phyloP scores from a whole-genome alignment of 2,113 vertebrate genomes.

The Electrona antarctica region DNA sequence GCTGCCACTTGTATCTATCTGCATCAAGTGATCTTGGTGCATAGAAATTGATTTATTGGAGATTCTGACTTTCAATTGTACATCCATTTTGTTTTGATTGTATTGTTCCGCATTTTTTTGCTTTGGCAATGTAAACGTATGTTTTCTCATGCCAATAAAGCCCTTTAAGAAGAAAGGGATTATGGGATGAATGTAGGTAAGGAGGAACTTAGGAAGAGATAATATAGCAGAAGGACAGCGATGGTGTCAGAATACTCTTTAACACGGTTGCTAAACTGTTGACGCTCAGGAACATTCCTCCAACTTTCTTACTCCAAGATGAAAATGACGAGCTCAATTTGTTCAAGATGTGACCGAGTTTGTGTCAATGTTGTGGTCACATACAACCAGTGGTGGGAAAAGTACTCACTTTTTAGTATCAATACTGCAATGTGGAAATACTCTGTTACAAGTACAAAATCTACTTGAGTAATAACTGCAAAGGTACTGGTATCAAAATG shows the following conservation, averaged over 20 bases:
- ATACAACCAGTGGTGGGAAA: not conserved
- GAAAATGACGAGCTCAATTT: not conserved
- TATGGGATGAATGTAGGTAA: not conserved
- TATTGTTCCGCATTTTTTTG: too few relatives aligned
- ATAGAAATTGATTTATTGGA: too few relatives aligned
- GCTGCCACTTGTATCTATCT: too few relatives aligned
- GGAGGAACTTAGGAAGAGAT: constrained; percentile 4
- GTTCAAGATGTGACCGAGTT: constrained; percentile 6
- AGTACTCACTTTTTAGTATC: not conserved
- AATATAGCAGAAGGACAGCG: constrained; percentile 18
- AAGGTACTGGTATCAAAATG: too few relatives aligned
- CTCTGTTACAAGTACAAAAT: not conserved
- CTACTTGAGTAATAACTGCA: too few relatives aligned
- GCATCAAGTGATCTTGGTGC: too few relatives aligned
- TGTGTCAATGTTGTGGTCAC: not conserved
- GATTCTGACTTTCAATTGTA: too few relatives aligned
- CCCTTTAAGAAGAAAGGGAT: not conserved
- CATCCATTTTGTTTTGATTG: too few relatives aligned
- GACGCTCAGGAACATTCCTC: not conserved
- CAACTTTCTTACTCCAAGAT: not conserved
- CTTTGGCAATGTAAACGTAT: too few relatives aligned
- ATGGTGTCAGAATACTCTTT: not conserved
- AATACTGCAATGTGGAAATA: not conserved
- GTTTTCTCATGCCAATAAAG: too few relatives aligned
- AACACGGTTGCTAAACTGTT: not conserved